These are phyloP conservation scores for Aspiorhynchus laticeps DNA, from an alignment of 2,113 vertebrate genomes.

Conservation along the genomic window DNA sequence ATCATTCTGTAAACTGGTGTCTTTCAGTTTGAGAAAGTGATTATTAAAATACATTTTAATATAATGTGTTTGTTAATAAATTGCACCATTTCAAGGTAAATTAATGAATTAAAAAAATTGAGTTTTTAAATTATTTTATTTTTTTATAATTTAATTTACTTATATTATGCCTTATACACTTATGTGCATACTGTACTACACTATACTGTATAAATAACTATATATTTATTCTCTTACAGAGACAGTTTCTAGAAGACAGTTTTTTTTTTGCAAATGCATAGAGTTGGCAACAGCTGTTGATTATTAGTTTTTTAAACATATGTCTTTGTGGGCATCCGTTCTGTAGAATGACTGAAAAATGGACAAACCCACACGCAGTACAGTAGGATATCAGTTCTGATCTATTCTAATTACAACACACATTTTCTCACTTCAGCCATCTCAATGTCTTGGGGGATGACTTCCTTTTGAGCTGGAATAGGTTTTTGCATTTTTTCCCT, in stretches of 20 bases:
- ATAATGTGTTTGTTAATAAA: neutral
- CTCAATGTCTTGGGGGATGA: neutral
- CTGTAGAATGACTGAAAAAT: neutral
- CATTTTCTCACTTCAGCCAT: neutral
- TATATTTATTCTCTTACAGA: too few species aligned
- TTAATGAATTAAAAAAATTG: too few species aligned
- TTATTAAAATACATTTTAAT: neutral
- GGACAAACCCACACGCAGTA: neutral
- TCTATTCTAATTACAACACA: neutral
- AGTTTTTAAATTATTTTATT: too few species aligned
- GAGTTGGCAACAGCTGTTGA: neutral
- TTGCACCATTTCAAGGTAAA: neutral
- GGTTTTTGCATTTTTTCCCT: neutral
- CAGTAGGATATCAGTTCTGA: neutral
- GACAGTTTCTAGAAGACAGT: too few species aligned
- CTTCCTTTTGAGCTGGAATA: neutral
- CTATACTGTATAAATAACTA: too few species aligned
- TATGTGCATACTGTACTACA: too few species aligned
- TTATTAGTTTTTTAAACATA: neutral
- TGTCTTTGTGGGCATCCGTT: neutral
- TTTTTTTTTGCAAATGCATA: neutral
- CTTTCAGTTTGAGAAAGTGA: neutral
- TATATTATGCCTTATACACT: too few species aligned
- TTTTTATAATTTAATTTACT: too few species aligned
- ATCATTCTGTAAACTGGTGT: neutral